Evolutionary conservation across 2,888 invertebrate genomes (phyloP).

Genomic region (Ophioninae sp.): DNA sequence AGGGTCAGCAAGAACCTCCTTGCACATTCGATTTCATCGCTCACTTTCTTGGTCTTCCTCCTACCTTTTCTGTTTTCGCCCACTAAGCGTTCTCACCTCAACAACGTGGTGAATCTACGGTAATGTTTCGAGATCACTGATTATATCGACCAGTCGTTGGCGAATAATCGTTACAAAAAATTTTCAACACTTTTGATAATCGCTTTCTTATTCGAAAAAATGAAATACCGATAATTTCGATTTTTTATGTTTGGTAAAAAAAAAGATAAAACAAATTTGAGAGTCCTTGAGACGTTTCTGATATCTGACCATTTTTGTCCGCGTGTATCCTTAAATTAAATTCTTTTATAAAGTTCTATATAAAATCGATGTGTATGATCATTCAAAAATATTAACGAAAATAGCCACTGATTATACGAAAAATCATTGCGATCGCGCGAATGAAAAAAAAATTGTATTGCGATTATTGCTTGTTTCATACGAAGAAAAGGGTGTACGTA

Average conservation of each 20-base stretch:
- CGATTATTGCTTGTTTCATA: too few relatives aligned
- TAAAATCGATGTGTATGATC: too few relatives aligned
- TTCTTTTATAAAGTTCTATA: too few relatives aligned
- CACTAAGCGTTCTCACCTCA: slow-evolving; percentile 18
- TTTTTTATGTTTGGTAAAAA: too few relatives aligned
- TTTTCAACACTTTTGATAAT: neutral
- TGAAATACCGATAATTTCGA: neutral
- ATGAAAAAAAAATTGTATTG: too few relatives aligned
- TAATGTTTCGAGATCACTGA: slow-evolving; percentile 48
- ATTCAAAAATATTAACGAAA: too few relatives aligned
- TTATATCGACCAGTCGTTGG: slow-evolving; percentile 38
- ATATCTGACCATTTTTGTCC: too few relatives aligned
- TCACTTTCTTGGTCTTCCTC: slow-evolving; percentile 10
- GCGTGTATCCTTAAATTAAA: too few relatives aligned
- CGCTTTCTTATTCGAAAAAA: neutral
- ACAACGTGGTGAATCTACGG: slow-evolving; percentile 39
- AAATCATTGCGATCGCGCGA: too few relatives aligned
- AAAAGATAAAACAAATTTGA: too few relatives aligned
- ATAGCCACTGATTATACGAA: too few relatives aligned
- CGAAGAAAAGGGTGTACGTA: neutral
- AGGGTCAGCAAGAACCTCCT: slow-evolving; percentile 11
- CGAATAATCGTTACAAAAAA: neutral
- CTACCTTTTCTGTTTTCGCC: neutral
- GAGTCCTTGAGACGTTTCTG: too few relatives aligned
- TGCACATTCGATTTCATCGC: slow-evolving; percentile 35